Base-by-base conservation (phyloP, 2,797 vertebrate genomes). In the Percopsis omiscomaycus region DNA sequence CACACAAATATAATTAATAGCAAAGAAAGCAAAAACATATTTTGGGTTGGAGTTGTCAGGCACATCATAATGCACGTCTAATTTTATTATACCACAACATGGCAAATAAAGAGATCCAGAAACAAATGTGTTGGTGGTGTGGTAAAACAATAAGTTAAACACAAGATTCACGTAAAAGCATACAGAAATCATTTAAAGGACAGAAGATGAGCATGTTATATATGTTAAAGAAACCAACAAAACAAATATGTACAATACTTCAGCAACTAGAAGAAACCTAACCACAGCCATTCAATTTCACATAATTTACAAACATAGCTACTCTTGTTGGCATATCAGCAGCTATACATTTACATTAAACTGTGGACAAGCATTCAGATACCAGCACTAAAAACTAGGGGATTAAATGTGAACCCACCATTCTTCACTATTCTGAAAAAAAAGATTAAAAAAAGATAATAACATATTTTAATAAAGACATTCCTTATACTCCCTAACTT, bases 111-210 rank as follows among this genome's bases (percentile, higher is more conserved):
- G 79, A 77, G 71, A 66, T 74, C 70, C 61, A 75, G 67, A 79
- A 71, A 66, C 45, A 47, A 52, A 55, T 8, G 59, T 78, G 68
- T 79, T 66, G 64, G 22, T 22, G 22, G 22, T 22, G 1, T 22
- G 22, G 73, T 69, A 82, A 72, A 88, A 77, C 79, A 91, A 89
- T 91, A 92, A 90, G 85, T 92, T 90, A 91, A 90, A 86, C 61
- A 86, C 61, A 73, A 69, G 55, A 74, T 62, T 68, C 47, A 72
- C 71, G 70, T 78, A 59, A 76, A 62, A 74, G 65, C 69, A 58
- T 65, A 64, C 28, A 46, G 52, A 74, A 85, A 80, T 79, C 69
- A 73, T 55, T 70, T 68, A 60, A 68, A 68, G 73, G 65, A 78
- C 50, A 75, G 51, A 9, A 42, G 52, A 61, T 59, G 73, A 72